Evolutionary conservation across 2,888 invertebrate species (phyloP), one percentile per base, ranked within the genome.

Genomic region (Aporophyla nigra): DNA sequence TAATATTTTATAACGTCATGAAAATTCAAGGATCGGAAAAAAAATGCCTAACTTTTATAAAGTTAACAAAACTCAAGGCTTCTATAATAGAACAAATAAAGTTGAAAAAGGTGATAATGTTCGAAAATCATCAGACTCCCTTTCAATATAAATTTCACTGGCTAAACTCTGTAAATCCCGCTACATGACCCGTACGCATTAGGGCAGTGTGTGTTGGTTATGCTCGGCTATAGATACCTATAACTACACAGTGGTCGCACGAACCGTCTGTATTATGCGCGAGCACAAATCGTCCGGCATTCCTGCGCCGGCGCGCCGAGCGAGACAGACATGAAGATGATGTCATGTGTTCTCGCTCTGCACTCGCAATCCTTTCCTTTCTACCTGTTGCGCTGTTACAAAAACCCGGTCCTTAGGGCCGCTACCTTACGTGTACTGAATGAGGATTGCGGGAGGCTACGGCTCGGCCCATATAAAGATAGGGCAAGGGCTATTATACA

Each of bases 311-410:
- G 89, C 92, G 90, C 89, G 86, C 87, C 84, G 94, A 96, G 91
- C 88, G 95, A 93, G 95, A 93, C 92, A 86, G 89, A 88, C 84
- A 91, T 89, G 91, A 87, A 88, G 87, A 90, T 92, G 92, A 91
- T 91, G 88, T 91, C 90, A 84, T 88, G 89, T 89, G 85, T 84
- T 95, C 95, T 93, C 95, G 85, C 92, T 95, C 94, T 89, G 80
- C 90, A 88, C 94, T 95, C 95, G 95, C 96, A 96, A 96, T 96
- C 96, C 96, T 96, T 96, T 96, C 96, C 94, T 95, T 96, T 96
- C 96, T 96, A 96, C 96, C 96, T 96, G 96, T 96, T 96, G 96
- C 96, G 94, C 94, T 95, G 96, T 96, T 95, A 96, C 95, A 96
- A 96, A 96, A 96, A 96, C 96, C 96, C 95, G 96, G 94, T 96